These are phyloP conservation scores for Lytechinus variegatus DNA, from an alignment of 35 echinoderm and acorn worm genomes.

Conservation along the genomic window DNA sequence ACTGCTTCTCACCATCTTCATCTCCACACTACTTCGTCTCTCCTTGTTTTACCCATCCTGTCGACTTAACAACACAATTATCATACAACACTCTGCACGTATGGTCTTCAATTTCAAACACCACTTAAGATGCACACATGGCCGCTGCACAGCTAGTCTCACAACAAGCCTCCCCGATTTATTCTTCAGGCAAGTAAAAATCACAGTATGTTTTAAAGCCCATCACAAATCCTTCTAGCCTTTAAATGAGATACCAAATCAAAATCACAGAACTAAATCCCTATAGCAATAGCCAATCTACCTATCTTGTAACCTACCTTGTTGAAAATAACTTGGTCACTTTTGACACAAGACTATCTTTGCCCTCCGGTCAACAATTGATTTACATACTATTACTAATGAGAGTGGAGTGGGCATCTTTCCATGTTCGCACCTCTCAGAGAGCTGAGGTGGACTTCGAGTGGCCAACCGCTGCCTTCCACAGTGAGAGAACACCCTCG, in stretches of 20 bases:
- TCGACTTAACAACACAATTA: constrained; percentile 5
- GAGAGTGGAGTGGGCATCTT: background rate
- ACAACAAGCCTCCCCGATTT: background rate
- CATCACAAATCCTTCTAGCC: background rate
- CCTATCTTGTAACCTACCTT: background rate
- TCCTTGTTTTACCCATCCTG: background rate
- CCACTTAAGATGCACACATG: background rate
- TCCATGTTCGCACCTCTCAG: background rate
- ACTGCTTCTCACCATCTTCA: background rate
- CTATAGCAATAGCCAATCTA: background rate
- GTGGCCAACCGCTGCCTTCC: background rate
- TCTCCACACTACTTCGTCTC: background rate
- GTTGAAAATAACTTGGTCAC: background rate
- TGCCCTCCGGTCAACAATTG: background rate
- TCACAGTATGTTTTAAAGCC: background rate
- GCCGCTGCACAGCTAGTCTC: background rate
- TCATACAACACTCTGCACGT: background rate
- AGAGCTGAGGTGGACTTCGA: background rate
- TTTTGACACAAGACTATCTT: background rate
- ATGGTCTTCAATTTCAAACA: constrained; percentile 1
- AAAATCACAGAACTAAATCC: background rate
- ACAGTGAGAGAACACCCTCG: background rate
- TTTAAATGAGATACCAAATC: background rate
- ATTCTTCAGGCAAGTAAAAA: background rate
- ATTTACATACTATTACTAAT: background rate